These are phyloP conservation scores for Ictalurus furcatus DNA, from an alignment of 2,113 vertebrate species.

Conservation along the genomic window DNA sequence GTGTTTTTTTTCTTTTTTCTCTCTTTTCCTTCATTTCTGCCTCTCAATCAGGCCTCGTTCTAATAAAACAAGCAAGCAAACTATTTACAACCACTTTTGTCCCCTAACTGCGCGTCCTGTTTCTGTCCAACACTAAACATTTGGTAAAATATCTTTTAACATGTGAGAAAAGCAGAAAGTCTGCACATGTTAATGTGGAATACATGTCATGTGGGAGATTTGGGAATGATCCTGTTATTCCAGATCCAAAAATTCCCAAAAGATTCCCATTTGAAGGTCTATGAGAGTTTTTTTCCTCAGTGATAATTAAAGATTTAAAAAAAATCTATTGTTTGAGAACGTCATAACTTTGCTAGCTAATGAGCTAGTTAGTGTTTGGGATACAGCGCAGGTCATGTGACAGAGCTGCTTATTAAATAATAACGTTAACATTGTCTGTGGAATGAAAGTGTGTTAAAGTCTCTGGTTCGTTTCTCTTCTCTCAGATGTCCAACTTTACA, in stretches of 20 bases:
- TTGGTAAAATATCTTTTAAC: not conserved
- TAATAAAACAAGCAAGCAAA: slow-evolving; percentile 51
- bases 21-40: slow-evolving; percentile 60
- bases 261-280: not conserved
- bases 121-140: not conserved
- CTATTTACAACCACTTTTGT: slow-evolving; percentile 49
- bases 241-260: not conserved
- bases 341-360: not conserved
- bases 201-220: not conserved
- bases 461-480: slow-evolving; percentile 52
- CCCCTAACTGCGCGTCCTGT: not conserved
- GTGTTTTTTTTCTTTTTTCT: slow-evolving; percentile 18
- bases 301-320: not conserved
- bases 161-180: not conserved
- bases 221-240: not conserved
- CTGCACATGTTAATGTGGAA: not conserved
- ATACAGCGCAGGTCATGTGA: not conserved
- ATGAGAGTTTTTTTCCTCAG: not conserved
- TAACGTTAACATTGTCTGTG: not conserved
- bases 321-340: not conserved
- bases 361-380: not conserved
- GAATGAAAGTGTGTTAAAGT: not conserved
- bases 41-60: slow-evolving; percentile 53
- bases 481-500: slow-evolving; percentile 38
- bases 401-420: not conserved